A percentile compares a stretch with the other conserved stretches of the same genome.
Conservation (phyloP, 2,888 invertebrate genomes). For the Dicyrtoma fusca region DNA sequence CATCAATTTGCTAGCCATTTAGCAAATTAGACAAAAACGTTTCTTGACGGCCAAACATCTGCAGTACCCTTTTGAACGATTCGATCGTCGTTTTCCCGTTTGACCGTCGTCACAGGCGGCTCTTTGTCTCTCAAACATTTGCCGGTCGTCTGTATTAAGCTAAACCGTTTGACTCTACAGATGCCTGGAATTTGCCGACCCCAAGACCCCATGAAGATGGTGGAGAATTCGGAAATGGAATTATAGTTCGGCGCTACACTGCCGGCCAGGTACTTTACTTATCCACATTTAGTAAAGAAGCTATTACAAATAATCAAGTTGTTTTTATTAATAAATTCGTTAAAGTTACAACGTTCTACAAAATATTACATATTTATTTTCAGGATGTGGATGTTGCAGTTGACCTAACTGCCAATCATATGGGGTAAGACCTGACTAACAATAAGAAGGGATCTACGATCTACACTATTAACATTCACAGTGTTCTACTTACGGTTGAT, state of each 20-base stretch:
- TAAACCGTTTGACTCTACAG: too few relatives aligned
- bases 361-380: conserved; percentile 43
- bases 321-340: too few relatives aligned
- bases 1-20: not conserved
- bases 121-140: too few relatives aligned
- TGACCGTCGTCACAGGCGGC: too few relatives aligned
- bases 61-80: too few relatives aligned
- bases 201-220: conserved; percentile 90
- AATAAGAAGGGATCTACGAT: not conserved
- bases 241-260: conserved; percentile 78
- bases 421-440: conserved; percentile 65
- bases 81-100: too few relatives aligned
- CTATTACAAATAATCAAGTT: not conserved
- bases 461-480: not conserved
- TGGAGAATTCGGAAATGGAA: conserved; percentile 82
- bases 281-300: not conserved
- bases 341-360: too few relatives aligned
- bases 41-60: too few relatives aligned
- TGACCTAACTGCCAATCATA: conserved; percentile 87
- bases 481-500: too few relatives aligned
- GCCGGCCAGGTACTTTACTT: conserved; percentile 71
- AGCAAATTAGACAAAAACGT: not conserved
- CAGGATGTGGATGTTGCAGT: conserved; percentile 83
- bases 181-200: conserved; percentile 71
- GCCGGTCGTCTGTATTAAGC: too few relatives aligned